A percentile compares a stretch with the other conserved stretches of the same genome.
Conservation (phyloP, 1,140 invertebrate species). For the Drosophila obscura region DNA sequence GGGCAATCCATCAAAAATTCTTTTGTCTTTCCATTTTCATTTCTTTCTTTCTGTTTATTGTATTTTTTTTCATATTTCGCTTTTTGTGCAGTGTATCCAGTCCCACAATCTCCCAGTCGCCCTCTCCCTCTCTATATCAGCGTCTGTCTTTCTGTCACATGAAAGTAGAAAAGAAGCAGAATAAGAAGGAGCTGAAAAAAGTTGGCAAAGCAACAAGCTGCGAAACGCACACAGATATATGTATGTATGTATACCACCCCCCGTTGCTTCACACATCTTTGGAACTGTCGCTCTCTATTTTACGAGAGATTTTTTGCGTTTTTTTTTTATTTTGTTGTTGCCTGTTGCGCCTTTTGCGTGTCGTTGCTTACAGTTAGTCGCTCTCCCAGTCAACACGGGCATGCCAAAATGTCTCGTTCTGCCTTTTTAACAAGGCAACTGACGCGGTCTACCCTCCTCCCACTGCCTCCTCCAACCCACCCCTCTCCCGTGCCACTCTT, state of each 20-base stretch:
- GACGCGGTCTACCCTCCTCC: constrained; percentile 19
- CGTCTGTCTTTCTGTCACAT: constrained; percentile 33
- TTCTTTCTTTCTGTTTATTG: background rate
- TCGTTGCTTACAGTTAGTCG: constrained; percentile 60
- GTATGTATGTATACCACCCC: background rate
- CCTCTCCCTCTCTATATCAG: constrained; percentile 6
- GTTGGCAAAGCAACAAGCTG: constrained; percentile 80
- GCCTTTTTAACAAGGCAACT: constrained; percentile 70
- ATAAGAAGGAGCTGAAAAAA: constrained; percentile 26
- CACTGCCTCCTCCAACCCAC: constrained; percentile 9
- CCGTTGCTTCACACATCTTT: constrained; percentile 29
- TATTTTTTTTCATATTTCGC: background rate
- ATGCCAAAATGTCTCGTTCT: constrained; percentile 78
- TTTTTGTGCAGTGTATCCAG: constrained; percentile 1
- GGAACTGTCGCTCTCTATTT: constrained; percentile 17
- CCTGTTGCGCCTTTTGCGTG: constrained; percentile 80
- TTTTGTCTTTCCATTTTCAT: constrained; percentile 28
- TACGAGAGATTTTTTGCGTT: constrained; percentile 13
- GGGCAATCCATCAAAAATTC: constrained; percentile 54
- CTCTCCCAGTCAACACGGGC: constrained; percentile 51
- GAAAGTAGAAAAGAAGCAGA: constrained; percentile 12
- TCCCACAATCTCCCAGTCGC: background rate
- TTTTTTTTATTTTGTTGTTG: constrained; percentile 18
- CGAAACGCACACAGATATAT: constrained; percentile 19
- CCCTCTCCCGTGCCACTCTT: background rate